A percentile compares a stretch with the other conserved stretches of the same genome.
Conservation (phyloP, 2,113 vertebrate species). For the Petromus typicus region DNA sequence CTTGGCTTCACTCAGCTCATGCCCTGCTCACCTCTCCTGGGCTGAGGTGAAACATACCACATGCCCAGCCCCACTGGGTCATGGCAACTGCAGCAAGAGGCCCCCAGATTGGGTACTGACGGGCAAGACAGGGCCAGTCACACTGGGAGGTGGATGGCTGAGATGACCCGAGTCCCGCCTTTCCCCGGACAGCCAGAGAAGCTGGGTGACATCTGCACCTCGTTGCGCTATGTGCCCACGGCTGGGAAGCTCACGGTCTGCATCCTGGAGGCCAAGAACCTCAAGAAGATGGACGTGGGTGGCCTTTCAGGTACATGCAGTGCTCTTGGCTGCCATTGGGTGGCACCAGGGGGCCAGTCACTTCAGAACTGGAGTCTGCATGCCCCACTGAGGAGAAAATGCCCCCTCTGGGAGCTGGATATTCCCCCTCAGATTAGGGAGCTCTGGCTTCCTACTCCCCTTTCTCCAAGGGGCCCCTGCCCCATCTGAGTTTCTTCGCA, state of each 20-base stretch:
- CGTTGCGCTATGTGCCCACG: constrained; percentile 97
- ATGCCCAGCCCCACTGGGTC: rapidly evolving
- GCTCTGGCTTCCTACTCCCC: background rate
- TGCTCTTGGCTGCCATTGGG: background rate
- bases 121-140: background rate
- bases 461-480: background rate
- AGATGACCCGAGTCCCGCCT: background rate
- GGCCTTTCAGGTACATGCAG: constrained; percentile 93
- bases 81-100: background rate
- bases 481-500: background rate
- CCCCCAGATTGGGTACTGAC: too few species aligned
- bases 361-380: rapidly evolving
- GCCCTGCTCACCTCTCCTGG: too few species aligned
- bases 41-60: rapidly evolving
- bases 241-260: constrained; percentile 98
- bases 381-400: rapidly evolving
- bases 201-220: constrained; percentile 98
- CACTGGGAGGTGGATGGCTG: background rate
- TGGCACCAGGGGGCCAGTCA: constrained; percentile 1
- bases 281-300: constrained; percentile 99
- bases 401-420: background rate
- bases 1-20: too few species aligned
- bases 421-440: background rate
- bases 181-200: constrained; percentile 93
- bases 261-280: constrained; percentile 98